Evolutionary conservation across 2,113 vertebrate genomes (phyloP).

Genomic region (Cichladusa arquata): DNA sequence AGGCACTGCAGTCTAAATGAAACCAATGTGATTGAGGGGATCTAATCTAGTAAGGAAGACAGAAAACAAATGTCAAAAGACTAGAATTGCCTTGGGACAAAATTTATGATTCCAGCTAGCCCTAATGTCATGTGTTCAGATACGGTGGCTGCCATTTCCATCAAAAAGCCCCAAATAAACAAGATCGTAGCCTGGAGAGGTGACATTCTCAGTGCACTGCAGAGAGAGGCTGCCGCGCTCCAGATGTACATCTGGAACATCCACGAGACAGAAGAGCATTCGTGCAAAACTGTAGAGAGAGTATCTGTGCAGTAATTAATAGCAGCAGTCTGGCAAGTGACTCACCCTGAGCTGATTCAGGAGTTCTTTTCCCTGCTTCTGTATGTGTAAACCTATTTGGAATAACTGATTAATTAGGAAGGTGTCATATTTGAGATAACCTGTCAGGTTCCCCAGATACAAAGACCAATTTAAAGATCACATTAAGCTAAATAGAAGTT

Average conservation of each 20-base stretch:
- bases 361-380: background rate
- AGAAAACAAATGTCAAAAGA: constrained; percentile 33
- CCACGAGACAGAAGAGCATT: background rate
- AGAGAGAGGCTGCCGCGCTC: background rate
- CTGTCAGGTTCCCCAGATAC: background rate
- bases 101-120: background rate
- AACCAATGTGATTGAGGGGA: background rate
- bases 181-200: background rate
- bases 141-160: background rate
- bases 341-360: background rate
- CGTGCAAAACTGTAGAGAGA: background rate
- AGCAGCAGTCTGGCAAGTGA: background rate
- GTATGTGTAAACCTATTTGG: background rate
- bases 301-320: background rate
- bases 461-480: background rate
- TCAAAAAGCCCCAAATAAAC: background rate
- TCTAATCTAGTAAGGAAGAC: background rate
- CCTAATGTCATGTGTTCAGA: background rate
- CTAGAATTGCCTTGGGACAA: background rate
- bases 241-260: background rate
- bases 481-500: background rate
- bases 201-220: background rate
- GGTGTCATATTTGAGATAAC: background rate
- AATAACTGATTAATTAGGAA: background rate
- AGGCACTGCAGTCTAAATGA: background rate